Evolutionary conservation across 1,140 invertebrate species (phyloP), one percentile per base, ranked within the genome.

Genomic region (Eupristina koningsbergeri): DNA sequence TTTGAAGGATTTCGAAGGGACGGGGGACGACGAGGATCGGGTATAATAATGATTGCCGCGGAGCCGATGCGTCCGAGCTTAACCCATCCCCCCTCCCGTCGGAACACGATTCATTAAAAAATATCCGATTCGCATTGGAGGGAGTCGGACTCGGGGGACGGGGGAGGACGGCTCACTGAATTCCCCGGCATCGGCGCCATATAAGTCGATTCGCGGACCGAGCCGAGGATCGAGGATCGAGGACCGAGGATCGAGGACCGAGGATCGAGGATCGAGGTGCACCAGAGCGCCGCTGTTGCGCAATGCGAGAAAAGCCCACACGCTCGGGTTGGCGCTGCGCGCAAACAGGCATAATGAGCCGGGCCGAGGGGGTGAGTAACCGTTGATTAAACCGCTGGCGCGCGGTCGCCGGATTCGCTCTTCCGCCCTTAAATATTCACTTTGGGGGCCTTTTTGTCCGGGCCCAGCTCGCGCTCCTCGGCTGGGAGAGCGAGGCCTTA

Each of bases 301-400:
- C 64, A 71, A 80, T 26, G 36, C 39, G 39, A n/a, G 19, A 26
- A 15, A 6, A 19, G 69, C 50, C 67, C 31, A 80, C 47, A 29
- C 80, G 29, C 53, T 11, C 29, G 77, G 41, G 41, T 22, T 58
- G 19, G 63, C 39, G n/a, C 31, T 13, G 19, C 53, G 53, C 29
- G 71, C 67, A 67, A 69, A 80, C 53, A 71, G 53, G 3, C 34
- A 50, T 53, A 69, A 36, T 11, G 47, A 58, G 26, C 47, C 64
- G 64, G 31, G 29, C 31, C 29, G 64, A 0, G 26, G 64, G 31
- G 29, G 64, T n/a, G 45, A 0, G 26, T 58, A 76, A 67, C 74
- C 64, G 74, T 83, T 83, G 69, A 83, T 83, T 83, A 83, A 83
- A 82, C 76, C 31, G 50, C 80, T 53, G 2, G 50, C 15, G 15